These are phyloP conservation scores for Barnardius zonarius DNA, from an alignment of 2,113 vertebrate genomes.

Conservation along the genomic window DNA sequence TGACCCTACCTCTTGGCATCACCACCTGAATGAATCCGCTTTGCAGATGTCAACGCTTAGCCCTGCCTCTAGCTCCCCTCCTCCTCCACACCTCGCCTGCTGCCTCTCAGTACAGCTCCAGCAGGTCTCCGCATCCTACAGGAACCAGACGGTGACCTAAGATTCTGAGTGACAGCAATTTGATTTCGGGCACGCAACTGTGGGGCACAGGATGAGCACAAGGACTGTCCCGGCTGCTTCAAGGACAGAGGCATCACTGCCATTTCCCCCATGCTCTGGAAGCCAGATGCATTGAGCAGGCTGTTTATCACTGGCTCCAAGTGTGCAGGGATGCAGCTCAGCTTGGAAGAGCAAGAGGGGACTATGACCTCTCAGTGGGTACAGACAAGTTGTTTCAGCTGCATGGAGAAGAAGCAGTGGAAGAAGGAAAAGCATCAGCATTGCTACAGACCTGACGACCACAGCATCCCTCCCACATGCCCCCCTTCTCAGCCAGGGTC, in stretches of 20 bases:
- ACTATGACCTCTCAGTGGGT: fast-evolving
- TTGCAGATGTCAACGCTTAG: fast-evolving
- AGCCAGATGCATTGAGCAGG: not conserved
- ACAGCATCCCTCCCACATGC: not conserved
- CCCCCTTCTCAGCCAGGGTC: not conserved
- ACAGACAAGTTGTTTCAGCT: not conserved
- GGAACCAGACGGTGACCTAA: not conserved
- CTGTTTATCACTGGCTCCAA: not conserved
- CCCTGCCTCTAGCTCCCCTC: not conserved
- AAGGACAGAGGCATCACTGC: not conserved
- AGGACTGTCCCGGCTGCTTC: not conserved
- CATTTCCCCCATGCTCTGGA: too few species aligned
- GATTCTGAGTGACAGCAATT: not conserved
- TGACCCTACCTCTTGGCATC: not conserved
- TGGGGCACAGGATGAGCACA: not conserved
- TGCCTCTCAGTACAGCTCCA: not conserved
- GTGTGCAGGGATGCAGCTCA: not conserved
- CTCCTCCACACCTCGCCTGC: not conserved
- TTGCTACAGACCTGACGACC: not conserved
- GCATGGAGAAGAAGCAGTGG: not conserved
- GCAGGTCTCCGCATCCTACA: not conserved
- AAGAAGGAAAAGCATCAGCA: not conserved
- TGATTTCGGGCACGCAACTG: not conserved
- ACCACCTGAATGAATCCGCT: fast-evolving
- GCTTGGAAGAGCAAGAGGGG: not conserved